These are phyloP conservation scores for Brotula barbata DNA, from an alignment of 2,797 vertebrate genomes.

Conservation along the genomic window DNA sequence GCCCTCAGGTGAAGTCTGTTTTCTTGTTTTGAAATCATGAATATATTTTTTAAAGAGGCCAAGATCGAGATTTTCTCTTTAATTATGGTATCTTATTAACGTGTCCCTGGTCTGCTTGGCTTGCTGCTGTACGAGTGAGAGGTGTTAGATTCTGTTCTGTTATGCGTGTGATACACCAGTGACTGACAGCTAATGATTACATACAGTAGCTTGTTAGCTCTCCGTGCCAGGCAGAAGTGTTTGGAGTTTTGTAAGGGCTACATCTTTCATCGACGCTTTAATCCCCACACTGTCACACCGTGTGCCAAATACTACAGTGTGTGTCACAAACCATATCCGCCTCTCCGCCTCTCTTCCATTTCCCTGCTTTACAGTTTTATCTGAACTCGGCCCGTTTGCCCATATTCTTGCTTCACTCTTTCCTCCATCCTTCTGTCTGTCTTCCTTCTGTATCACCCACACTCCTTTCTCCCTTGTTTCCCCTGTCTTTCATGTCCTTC, in stretches of 20 bases:
- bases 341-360: background rate
- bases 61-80: constrained; percentile 35
- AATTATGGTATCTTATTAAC: constrained; percentile 54
- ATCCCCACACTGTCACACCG: constrained; percentile 26
- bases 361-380: background rate
- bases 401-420: background rate
- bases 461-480: background rate
- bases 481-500: background rate
- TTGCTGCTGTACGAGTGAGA: background rate
- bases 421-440: background rate
- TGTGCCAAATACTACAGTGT: constrained; percentile 28
- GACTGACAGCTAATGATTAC: constrained; percentile 13
- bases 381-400: too few species aligned
- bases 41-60: too few species aligned
- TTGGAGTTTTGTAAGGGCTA: constrained; percentile 40
- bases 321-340: constrained; percentile 21
- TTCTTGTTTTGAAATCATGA: constrained; percentile 42
- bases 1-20: constrained; percentile 24
- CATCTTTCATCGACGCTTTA: constrained; percentile 51
- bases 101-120: too few species aligned
- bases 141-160: background rate
- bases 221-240: constrained; percentile 32
- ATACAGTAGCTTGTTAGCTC: constrained; percentile 34
- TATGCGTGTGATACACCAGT: constrained; percentile 3
- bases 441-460: background rate